These are phyloP conservation scores for Spodoptera exigua DNA, from an alignment of 2,888 invertebrate genomes.

Conservation along the genomic window DNA sequence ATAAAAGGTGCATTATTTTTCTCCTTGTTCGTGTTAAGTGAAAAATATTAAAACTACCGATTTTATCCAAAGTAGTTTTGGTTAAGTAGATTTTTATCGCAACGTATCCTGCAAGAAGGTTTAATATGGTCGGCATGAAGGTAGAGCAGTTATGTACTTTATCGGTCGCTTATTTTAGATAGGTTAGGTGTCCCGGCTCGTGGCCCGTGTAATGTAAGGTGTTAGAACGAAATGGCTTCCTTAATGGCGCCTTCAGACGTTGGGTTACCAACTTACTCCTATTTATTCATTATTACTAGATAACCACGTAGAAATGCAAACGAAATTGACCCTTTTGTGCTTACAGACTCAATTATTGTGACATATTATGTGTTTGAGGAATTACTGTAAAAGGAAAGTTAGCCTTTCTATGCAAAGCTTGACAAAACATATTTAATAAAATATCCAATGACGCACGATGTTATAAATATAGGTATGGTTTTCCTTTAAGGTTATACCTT, in stretches of 20 bases:
- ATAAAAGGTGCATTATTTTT: too few relatives aligned
- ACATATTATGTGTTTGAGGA: constrained; percentile 5
- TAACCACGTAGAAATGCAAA: constrained; percentile 6
- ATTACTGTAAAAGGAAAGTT: constrained; percentile 5
- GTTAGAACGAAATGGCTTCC: constrained; percentile 48
- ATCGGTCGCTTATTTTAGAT: constrained; percentile 41
- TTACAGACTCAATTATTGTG: constrained; percentile 6
- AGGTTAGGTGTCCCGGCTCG: constrained; percentile 26
- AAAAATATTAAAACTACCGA: not conserved
- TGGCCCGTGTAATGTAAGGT: constrained; percentile 37
- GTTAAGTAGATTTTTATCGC: constrained; percentile 21
- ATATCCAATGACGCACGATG: not conserved
- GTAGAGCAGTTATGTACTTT: constrained; percentile 23
- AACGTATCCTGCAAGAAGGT: constrained; percentile 5
- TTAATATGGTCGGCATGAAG: constrained; percentile 12
- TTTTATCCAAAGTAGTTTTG: constrained; percentile 7
- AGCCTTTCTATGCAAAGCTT: not conserved
- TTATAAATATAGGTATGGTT: constrained; percentile 25
- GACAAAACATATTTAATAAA: too few relatives aligned
- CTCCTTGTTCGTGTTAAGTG: too few relatives aligned
- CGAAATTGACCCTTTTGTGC: constrained; percentile 2
- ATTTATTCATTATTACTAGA: constrained; percentile 34
- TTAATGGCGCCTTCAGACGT: constrained; percentile 33
- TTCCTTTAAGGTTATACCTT: constrained; percentile 30
- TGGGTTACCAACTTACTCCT: constrained; percentile 30